A percentile compares a stretch with the other conserved stretches of the same genome.
These are phyloP conservation scores for Goniozus legneri DNA, from an alignment of 1,140 invertebrate species.

Conservation along the genomic window DNA sequence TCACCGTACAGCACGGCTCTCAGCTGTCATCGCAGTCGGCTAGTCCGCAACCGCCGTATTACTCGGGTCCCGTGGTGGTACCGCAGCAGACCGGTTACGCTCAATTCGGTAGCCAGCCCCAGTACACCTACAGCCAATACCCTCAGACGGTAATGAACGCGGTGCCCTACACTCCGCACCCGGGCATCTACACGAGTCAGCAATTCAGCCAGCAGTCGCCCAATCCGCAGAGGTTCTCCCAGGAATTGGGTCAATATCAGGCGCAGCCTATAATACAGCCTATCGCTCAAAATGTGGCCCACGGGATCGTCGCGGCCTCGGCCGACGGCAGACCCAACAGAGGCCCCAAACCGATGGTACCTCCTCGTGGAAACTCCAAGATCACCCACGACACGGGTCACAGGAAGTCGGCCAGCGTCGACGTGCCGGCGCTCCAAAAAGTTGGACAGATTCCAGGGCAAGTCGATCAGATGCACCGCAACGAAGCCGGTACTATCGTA, in stretches of 20 bases:
- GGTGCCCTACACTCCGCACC: slow-evolving; percentile 38
- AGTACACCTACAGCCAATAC: slow-evolving; percentile 45
- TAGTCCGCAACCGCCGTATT: slow-evolving; percentile 43
- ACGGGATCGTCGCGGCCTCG: slow-evolving; percentile 24
- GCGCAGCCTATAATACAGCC: slow-evolving; percentile 50
- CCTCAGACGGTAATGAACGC: slow-evolving; percentile 46
- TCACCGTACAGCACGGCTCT: slow-evolving; percentile 39
- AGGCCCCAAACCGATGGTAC: slow-evolving; percentile 50
- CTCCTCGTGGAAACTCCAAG: slow-evolving; percentile 49
- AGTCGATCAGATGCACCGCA: slow-evolving; percentile 24
- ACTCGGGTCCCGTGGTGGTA: slow-evolving; percentile 35
- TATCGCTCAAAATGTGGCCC: slow-evolving; percentile 43
- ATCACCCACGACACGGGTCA: slow-evolving; percentile 45
- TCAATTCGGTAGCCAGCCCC: slow-evolving; percentile 34
- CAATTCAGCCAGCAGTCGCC: slow-evolving; percentile 46
- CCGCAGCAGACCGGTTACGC: slow-evolving; percentile 36
- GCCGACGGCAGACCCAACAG: slow-evolving; percentile 32
- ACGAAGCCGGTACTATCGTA: slow-evolving; percentile 20
- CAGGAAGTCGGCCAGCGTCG: slow-evolving; percentile 38
- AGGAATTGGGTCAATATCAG: slow-evolving; percentile 46
- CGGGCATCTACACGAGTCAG: slow-evolving; percentile 30
- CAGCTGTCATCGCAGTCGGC: slow-evolving; percentile 40
- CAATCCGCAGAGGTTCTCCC: slow-evolving; percentile 46
- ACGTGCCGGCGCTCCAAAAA: slow-evolving; percentile 26
- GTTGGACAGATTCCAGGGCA: slow-evolving; percentile 11